Evolutionary conservation across 2,113 vertebrate species (phyloP), one percentile per base, ranked within the genome.

Genomic region (Amia ocellicauda): DNA sequence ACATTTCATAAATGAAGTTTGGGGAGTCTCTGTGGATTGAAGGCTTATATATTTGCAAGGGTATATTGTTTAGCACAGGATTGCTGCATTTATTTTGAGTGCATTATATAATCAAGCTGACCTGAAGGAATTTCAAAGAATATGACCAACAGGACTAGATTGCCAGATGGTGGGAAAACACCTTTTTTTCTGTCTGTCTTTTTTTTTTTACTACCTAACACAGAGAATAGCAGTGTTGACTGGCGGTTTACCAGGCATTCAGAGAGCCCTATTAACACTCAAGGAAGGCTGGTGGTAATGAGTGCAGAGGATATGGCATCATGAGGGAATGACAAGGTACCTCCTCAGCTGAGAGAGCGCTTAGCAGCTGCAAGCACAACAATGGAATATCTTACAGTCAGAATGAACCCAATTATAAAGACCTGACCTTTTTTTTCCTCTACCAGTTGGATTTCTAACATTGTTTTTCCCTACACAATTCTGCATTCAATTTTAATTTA

Each of bases 121-220:
- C 51, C 51, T 53, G 51, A 22, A 53, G 51, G 51, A 53, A 27
- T 9, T 53, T 53, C 11, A 27, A 53, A 53, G 20, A 53, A 53
- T 53, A 27, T 22, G 1, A 53, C 7, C 51, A 53, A 53, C n/a
- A n/a, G n/a, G n/a, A n/a, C n/a, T n/a, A n/a, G n/a, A n/a, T n/a
- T n/a, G n/a, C 22, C 51, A 53, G 51, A 53, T 53, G 51, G 51
- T 22, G 24, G 22, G 20, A 53, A n/a, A 53, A 24, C 51, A 53
- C 51, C 51, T 53, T 53, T 53, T 2, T 53, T 22, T 53, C 51
- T 23, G 11, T 22, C n/a, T n/a, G n/a, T n/a, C n/a, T n/a, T n/a
- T n/a, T n/a, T n/a, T n/a, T n/a, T n/a, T n/a, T n/a, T n/a, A n/a
- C n/a, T 53, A 53, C 22, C 19, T 24, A 8, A 9, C 3, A 22